These are phyloP conservation scores for Rattus rattus DNA, from an alignment of 2,113 vertebrate species.

Conservation along the genomic window DNA sequence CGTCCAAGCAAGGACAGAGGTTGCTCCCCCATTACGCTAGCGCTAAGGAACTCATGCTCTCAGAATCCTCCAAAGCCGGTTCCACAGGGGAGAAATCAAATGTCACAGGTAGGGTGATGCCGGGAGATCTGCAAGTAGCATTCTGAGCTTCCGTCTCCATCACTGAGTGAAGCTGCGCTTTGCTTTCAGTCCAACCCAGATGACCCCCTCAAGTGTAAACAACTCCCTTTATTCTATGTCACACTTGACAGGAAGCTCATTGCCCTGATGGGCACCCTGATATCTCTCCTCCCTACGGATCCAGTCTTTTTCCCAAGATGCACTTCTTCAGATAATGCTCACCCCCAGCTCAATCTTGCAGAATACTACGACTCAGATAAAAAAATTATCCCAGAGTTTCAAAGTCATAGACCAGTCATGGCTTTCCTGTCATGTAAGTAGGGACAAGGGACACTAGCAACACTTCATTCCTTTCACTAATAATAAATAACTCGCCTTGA, in stretches of 20 bases:
- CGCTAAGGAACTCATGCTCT: background rate
- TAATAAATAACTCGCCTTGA: background rate
- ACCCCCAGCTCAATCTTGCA: background rate
- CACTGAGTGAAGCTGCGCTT: background rate
- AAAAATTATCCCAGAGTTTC: background rate
- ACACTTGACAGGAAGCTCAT: background rate
- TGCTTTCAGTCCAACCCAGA: background rate
- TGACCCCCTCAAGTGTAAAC: background rate
- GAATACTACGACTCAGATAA: background rate
- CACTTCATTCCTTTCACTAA: background rate
- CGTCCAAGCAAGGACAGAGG: background rate
- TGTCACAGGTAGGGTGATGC: too few relatives aligned
- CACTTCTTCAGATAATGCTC: background rate
- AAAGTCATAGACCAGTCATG: background rate
- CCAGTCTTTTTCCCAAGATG: background rate
- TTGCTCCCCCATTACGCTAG: background rate
- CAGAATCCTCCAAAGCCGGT: background rate
- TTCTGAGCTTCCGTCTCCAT: background rate
- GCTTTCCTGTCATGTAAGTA: background rate
- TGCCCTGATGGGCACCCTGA: background rate
- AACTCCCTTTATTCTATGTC: background rate
- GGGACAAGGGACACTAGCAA: background rate
- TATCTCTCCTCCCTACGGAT: background rate
- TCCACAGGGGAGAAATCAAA: background rate
- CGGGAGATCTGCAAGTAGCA: background rate